A percentile compares a stretch with the other conserved stretches of the same genome.
Conservation (phyloP, 2,797 vertebrate genomes). For the Diglossa cyanea region DNA sequence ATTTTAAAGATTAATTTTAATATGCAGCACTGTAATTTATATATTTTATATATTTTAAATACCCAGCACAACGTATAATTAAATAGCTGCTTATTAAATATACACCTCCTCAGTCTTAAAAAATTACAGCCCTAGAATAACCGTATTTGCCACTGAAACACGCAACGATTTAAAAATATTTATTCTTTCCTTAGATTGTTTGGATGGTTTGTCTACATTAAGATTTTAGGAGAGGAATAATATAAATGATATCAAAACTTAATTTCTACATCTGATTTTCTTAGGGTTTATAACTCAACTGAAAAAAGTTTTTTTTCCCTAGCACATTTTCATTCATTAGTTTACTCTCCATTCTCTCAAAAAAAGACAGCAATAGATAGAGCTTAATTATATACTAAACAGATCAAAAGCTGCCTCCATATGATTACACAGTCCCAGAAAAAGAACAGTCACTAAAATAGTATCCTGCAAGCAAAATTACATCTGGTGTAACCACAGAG, state of each 20-base stretch:
- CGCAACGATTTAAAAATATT: not conserved
- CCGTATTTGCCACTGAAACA: not conserved
- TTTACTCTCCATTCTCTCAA: not conserved
- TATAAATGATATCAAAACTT: conserved; percentile 2
- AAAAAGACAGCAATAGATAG: not conserved
- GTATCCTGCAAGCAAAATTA: conserved; percentile 27
- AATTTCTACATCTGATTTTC: conserved; percentile 24
- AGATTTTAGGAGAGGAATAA: not conserved
- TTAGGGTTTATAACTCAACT: not conserved
- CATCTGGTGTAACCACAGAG: conserved; percentile 1
- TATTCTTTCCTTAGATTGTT: not conserved
- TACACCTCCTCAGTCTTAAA: not conserved
- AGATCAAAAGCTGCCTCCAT: conserved; percentile 20
- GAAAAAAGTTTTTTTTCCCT: not conserved
- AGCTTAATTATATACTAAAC: conserved; percentile 34
- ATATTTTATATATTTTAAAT: not conserved
- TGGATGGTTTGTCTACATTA: not conserved
- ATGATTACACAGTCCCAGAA: conserved; percentile 29
- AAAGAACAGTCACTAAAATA: conserved; percentile 48
- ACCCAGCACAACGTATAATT: not conserved
- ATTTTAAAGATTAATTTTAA: not conserved
- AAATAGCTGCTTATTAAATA: not conserved
- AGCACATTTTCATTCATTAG: not conserved
- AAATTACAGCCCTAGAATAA: not conserved
- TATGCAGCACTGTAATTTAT: not conserved